These are phyloP conservation scores for Periophthalmodon schlosseri DNA, from an alignment of 2,113 vertebrate genomes.

Conservation along the genomic window DNA sequence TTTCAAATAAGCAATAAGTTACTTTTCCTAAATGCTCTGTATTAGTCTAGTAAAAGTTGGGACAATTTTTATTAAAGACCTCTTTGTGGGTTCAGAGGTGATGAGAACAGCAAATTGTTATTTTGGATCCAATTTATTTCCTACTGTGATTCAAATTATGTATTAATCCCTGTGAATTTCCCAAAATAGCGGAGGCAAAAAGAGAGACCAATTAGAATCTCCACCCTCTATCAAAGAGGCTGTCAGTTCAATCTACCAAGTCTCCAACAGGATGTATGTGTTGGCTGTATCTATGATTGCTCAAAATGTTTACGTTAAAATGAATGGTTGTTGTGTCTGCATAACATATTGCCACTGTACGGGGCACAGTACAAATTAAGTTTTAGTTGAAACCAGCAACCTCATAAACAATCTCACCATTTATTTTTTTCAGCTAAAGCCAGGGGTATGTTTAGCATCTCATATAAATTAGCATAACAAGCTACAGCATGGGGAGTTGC, in stretches of 20 bases:
- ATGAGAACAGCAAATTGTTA: conserved; percentile 33
- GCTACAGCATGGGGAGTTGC: conserved; percentile 14
- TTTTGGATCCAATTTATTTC: conserved; percentile 53
- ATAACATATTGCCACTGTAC: neutral
- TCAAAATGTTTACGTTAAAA: neutral
- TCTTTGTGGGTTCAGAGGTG: conserved; percentile 33
- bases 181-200: conserved; percentile 3
- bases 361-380: neutral
- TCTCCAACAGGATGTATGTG: neutral
- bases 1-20: neutral
- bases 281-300: neutral
- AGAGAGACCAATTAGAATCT: neutral
- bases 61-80: conserved; percentile 32
- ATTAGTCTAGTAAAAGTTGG: conserved; percentile 5
- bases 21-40: neutral
- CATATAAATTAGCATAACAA: neutral
- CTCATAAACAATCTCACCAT: conserved; percentile 14
- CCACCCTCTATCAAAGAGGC: neutral
- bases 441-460: conserved; percentile 34
- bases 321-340: neutral
- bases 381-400: neutral
- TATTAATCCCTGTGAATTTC: conserved; percentile 29
- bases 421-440: conserved; percentile 30
- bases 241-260: neutral
- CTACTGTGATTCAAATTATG: conserved; percentile 52